Base-by-base conservation (phyloP, 2,113 vertebrate genomes). In the Atherinomorus stipes region DNA sequence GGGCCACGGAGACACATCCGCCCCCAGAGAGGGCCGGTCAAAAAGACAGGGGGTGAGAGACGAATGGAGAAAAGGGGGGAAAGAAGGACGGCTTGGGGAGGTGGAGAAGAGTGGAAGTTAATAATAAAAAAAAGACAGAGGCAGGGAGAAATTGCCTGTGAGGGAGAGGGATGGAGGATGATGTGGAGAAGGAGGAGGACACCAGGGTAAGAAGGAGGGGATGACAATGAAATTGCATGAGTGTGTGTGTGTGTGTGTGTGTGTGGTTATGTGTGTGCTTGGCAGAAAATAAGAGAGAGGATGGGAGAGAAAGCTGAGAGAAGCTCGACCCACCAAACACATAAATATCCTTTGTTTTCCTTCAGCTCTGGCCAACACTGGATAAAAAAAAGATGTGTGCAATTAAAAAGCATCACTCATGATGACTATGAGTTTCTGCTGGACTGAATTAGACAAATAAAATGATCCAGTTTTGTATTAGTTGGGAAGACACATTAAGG, bases 1-100 rank as follows among this genome's bases (percentile, higher is more conserved):
- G 71, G 66, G 64, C 74, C 82, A 79, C 74, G 58, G 82, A 84
- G 78, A 70, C 85, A 79, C 79, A 86, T 82, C 73, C 74, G 70
- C 66, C 73, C 83, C 73, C 67, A 76, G 64, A 37, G 47, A 47
- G 49, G 19, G 74, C 47, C 58, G 59, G 54, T 31, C 68, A 76
- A 54, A 31, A 31, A 25, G 37, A 51, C 12, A 47, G 49, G 16
- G 52, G 49, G 42, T 26, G 45, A 16, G 40, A 70, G 42, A 67
- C 54, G 53, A 58, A 83, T 52, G 62, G 64, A 70, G 42, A 52
- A 25, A 28, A 8, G 21, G 52, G 44, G 37, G 52, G 23, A 22
- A 51, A 60, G 28, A 47, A 51, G 18, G 44, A 34, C 58, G 64
- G 18, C 15, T 25, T 47, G 50, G 47, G 11, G 1, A 42, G 50